Base-by-base conservation (phyloP, 2,797 vertebrate species). In the Periparus ater region DNA sequence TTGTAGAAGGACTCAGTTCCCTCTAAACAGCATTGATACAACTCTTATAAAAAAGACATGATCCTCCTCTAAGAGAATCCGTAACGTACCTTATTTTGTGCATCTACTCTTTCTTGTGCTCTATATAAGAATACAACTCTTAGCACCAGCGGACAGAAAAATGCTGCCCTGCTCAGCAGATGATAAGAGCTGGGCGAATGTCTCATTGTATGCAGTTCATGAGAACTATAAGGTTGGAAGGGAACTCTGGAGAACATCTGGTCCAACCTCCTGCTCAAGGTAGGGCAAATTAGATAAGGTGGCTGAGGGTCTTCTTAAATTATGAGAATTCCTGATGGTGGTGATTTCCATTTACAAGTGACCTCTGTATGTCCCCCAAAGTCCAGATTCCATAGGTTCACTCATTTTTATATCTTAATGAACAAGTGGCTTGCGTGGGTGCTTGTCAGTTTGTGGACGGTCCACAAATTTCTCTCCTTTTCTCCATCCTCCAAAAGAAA, bases 61-160 rank as follows among this genome's bases (percentile, higher is more conserved):
- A 67, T 92, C 62, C 57, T 85, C 45, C 55, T 14, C 30, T 51
- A 65, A 93, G 68, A 84, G 44, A 74, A 89, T 62, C 60, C 57
- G 21, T 67, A 76, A 68, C 3, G 19, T 85, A 85, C 60, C 76
- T 81, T 81, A 61, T 78, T 88, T 90, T 93, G 71, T 85, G 67
- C 84, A 86, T 67, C 48, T 72, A 8, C 47, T 90, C 73, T 45
- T 94, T 89, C 72, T 89, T 82, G 63, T 93, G 90, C 74, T 82
- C 42, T 91, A 8, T n/a, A 3, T 36, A 68, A 91, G 58, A 83
- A 88, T 76, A 70, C 54, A 42, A 44, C 71, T 51, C 53, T 58
- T 95, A 96, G 95, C 89, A 93, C 83, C 94, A 89, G 51, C 5
- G 26, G 80, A 42, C 65, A 95, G 70, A 73, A n/a, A 85, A 88